phyloP scores from a whole-genome alignment of 2,888 invertebrate genomes.

The Torymus auratus region DNA sequence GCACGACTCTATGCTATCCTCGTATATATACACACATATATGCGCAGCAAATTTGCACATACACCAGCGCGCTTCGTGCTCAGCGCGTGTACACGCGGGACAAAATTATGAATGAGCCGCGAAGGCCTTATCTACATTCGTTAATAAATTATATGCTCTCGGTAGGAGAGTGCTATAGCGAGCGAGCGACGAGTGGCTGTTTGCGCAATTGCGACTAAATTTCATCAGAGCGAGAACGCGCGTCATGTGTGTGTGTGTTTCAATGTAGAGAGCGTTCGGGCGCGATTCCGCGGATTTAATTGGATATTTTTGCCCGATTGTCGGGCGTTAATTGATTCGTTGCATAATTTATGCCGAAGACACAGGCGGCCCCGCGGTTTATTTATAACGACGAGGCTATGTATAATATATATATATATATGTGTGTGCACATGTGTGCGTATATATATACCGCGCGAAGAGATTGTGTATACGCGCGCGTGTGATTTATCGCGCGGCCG shows the following conservation, averaged over 20 bases:
- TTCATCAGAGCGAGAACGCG: neutral
- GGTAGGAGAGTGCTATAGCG: too few relatives aligned
- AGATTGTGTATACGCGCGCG: too few relatives aligned
- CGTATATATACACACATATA: too few relatives aligned
- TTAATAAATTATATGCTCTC: constrained; percentile 37
- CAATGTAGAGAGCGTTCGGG: too few relatives aligned
- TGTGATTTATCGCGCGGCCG: too few relatives aligned
- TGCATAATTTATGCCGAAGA: constrained; percentile 13
- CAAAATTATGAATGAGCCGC: constrained; percentile 26
- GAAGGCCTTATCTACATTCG: constrained; percentile 31
- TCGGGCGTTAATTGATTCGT: constrained; percentile 11
- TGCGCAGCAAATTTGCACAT: too few relatives aligned
- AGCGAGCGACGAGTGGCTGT: neutral
- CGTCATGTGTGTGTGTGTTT: too few relatives aligned
- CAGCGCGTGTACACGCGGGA: neutral
- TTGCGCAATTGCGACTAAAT: constrained; percentile 31
- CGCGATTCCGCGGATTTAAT: neutral
- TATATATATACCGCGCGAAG: too few relatives aligned
- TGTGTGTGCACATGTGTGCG: too few relatives aligned
- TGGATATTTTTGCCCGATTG: neutral
- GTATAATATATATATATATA: too few relatives aligned
- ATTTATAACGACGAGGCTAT: neutral
- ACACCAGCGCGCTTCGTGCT: neutral
- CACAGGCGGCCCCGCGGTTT: neutral
- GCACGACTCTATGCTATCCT: too few relatives aligned